Percentiles rank a stretch among this genome's conserved stretches.
These are phyloP conservation scores for Diogma glabrata DNA, from an alignment of 2,888 invertebrate genomes.

Conservation along the genomic window DNA sequence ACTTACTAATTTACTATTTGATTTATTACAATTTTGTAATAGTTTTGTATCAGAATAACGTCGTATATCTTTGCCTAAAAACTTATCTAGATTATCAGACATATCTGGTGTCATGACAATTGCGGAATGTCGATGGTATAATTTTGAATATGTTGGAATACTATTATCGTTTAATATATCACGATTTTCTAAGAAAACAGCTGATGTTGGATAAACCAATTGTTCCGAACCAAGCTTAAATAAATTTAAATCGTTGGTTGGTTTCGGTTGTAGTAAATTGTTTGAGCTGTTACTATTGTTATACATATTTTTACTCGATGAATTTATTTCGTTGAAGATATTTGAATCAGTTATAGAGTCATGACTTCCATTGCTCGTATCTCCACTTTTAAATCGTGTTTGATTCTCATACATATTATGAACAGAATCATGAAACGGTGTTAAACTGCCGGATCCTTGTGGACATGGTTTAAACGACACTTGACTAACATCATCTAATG, in stretches of 20 bases:
- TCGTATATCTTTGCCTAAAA: conserved; percentile 29
- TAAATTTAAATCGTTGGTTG: conserved; percentile 20
- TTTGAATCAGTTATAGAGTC: conserved; percentile 35
- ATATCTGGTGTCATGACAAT: conserved; percentile 26
- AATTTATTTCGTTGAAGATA: conserved; percentile 23
- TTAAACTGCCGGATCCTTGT: conserved; percentile 37
- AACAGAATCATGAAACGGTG: conserved; percentile 36
- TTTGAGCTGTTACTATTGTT: conserved; percentile 7
- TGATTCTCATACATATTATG: conserved; percentile 35
- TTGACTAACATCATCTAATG: conserved; percentile 36
- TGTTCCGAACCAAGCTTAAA: conserved; percentile 15
- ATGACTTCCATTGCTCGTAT: conserved; percentile 25
- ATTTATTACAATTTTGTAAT: conserved; percentile 24
- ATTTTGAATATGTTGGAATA: conserved; percentile 29
- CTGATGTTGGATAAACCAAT: conserved; percentile 35
- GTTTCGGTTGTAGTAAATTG: no score
- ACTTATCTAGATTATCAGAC: conserved; percentile 25
- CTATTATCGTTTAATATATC: conserved; percentile 34
- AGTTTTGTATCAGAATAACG: conserved; percentile 37
- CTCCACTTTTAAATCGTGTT: conserved; percentile 4
- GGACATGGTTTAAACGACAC: conserved; percentile 37
- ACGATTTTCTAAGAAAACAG: conserved; percentile 37
- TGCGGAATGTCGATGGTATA: conserved; percentile 32
- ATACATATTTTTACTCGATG: not conserved
- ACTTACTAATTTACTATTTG: conserved; percentile 10